These are phyloP conservation scores for Acleris holmiana DNA, from an alignment of 2,888 invertebrate genomes.

Conservation along the genomic window DNA sequence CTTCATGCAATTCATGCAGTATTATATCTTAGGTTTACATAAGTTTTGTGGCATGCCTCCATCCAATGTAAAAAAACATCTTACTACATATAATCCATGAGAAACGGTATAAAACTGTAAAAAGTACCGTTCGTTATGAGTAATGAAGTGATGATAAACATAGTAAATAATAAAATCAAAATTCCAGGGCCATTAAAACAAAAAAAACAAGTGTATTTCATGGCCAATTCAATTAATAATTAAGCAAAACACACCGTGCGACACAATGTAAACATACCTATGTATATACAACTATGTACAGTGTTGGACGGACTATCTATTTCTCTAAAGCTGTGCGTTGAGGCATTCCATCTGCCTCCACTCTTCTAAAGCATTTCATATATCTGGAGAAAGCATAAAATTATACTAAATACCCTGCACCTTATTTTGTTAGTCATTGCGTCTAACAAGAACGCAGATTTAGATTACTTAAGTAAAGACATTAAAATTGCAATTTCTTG, in stretches of 20 bases:
- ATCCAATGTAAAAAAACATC: slow-evolving; percentile 2
- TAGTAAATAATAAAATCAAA: neutral
- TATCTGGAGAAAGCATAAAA: slow-evolving; percentile 66
- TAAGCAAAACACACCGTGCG: slow-evolving; percentile 47
- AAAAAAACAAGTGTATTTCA: neutral
- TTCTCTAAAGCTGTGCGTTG: slow-evolving; percentile 64
- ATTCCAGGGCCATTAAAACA: too few species aligned
- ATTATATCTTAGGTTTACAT: slow-evolving; percentile 9
- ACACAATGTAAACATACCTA: slow-evolving; percentile 81
- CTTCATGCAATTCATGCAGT: slow-evolving; percentile 65
- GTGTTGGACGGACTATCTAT: slow-evolving; percentile 61
- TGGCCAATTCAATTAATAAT: too few species aligned
- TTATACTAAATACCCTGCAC: slow-evolving; percentile 53
- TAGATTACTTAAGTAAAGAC: too few species aligned
- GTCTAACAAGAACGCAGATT: too few species aligned
- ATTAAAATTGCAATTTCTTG: too few species aligned
- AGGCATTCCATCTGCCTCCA: slow-evolving; percentile 72
- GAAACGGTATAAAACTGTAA: too few species aligned
- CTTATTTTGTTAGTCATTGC: slow-evolving; percentile 36
- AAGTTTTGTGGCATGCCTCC: slow-evolving; percentile 16
- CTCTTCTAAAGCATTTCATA: slow-evolving; percentile 64
- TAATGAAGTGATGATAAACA: too few species aligned
- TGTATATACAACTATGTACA: slow-evolving; percentile 72
- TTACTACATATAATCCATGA: too few species aligned
- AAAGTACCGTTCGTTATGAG: too few species aligned